Evolutionary conservation across 2,113 vertebrate species (phyloP).

Genomic region (Agapornis roseicollis): DNA sequence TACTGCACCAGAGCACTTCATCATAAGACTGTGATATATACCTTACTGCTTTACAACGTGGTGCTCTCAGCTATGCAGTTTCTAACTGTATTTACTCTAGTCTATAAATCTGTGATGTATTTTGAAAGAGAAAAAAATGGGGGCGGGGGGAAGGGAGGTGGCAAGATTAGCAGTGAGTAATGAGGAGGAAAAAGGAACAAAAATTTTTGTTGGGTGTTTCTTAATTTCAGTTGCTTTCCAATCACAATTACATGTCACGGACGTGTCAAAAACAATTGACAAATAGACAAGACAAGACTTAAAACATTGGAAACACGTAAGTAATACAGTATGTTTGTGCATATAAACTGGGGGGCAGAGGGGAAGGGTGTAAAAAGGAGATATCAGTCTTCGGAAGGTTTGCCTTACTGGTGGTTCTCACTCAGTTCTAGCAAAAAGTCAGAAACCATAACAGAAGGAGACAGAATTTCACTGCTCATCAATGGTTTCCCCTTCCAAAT

Average conservation of each 20-base stretch:
- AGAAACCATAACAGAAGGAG: conserved; percentile 62
- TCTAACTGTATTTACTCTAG: not conserved
- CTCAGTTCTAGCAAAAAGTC: conserved; percentile 53
- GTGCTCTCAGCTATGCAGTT: not conserved
- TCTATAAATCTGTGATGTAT: not conserved
- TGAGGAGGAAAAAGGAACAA: rapidly evolving
- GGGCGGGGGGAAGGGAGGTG: not conserved
- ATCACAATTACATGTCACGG: not conserved
- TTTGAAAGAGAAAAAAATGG: not conserved
- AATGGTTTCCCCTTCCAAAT: conserved; percentile 58
- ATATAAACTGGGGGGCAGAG: not conserved
- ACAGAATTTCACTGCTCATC: conserved; percentile 65
- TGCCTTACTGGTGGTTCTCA: conserved; percentile 51
- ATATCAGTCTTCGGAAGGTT: conserved; percentile 25
- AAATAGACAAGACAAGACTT: conserved; percentile 59
- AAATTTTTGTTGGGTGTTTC: not conserved
- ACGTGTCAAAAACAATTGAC: conserved; percentile 54
- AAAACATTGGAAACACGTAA: conserved; percentile 54
- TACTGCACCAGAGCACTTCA: not conserved
- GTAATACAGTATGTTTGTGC: conserved; percentile 14
- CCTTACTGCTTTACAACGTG: not conserved
- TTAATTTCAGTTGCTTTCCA: conserved; percentile 10
- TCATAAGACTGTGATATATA: rapidly evolving
- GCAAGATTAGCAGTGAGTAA: not conserved
- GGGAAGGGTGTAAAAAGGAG: not conserved